Percentiles rank a stretch among this genome's conserved stretches.
Conservation (phyloP, 1,140 invertebrate genomes). For the Glomeris maerens region DNA sequence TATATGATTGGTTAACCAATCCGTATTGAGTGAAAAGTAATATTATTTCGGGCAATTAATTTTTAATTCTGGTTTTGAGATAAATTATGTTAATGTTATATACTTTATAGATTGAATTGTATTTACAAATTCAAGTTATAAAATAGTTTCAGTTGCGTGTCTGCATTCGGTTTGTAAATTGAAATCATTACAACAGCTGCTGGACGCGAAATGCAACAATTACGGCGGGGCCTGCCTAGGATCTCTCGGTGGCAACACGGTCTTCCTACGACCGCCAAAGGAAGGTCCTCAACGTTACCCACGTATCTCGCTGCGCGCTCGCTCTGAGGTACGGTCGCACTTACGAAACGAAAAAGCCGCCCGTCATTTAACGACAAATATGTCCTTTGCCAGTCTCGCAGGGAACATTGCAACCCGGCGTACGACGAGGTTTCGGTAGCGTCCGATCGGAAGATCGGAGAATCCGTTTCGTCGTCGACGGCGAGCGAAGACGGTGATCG, state of each 20-base stretch:
- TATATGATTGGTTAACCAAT: too few relatives aligned
- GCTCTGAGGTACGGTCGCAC: constrained; percentile 11
- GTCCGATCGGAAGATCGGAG: constrained; percentile 14
- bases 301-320: background rate
- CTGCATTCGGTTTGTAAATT: too few relatives aligned
- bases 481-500: constrained; percentile 14
- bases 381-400: too few relatives aligned
- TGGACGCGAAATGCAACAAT: constrained; percentile 20
- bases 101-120: too few relatives aligned
- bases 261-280: constrained; percentile 13
- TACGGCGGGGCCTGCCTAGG: constrained; percentile 14
- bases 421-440: constrained; percentile 20
- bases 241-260: constrained; percentile 13
- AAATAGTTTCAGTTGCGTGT: too few relatives aligned
- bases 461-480: too few relatives aligned
- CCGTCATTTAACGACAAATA: constrained; percentile 9
- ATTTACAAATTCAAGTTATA: too few relatives aligned
- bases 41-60: too few relatives aligned
- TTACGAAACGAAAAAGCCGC: constrained; percentile 1
- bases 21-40: too few relatives aligned
- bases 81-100: too few relatives aligned
- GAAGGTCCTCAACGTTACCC: background rate
- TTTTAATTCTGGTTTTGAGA: too few relatives aligned
- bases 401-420: constrained; percentile 18
- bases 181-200: constrained; percentile 13